These are phyloP conservation scores for Drosophila percnosoma DNA, from an alignment of 2,888 invertebrate genomes.

Conservation along the genomic window DNA sequence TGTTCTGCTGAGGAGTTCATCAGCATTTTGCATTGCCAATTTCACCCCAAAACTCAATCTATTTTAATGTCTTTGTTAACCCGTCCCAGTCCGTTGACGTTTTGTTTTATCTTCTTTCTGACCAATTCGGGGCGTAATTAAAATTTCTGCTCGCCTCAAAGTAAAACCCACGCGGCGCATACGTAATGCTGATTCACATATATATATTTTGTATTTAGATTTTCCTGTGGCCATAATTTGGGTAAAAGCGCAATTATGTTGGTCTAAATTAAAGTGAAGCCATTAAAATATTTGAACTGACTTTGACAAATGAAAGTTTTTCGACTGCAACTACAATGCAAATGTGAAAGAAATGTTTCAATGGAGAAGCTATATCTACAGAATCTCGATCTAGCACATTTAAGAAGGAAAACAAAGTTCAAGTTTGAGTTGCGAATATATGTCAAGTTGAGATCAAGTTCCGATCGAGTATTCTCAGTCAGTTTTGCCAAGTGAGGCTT, in stretches of 20 bases:
- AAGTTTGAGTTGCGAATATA: not conserved
- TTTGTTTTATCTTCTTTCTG: slow-evolving; percentile 5
- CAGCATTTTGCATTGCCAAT: slow-evolving; percentile 6
- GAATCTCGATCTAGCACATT: not conserved
- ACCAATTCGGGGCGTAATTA: slow-evolving; percentile 58
- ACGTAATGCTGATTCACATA: slow-evolving; percentile 45
- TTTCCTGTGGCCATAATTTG: slow-evolving; percentile 24
- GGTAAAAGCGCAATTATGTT: slow-evolving; percentile 68
- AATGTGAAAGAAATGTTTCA: not conserved
- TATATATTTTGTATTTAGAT: not conserved
- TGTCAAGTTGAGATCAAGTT: slow-evolving; percentile 3
- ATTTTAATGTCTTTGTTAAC: slow-evolving; percentile 56
- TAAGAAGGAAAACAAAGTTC: not conserved
- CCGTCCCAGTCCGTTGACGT: slow-evolving; percentile 21
- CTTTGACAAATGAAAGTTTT: slow-evolving; percentile 33
- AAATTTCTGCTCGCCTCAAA: slow-evolving; percentile 65
- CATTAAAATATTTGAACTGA: not conserved
- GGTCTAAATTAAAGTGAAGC: not conserved
- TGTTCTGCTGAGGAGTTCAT: slow-evolving; percentile 17
- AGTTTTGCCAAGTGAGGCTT: not conserved
- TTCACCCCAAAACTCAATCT: slow-evolving; percentile 18
- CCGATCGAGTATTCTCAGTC: not conserved
- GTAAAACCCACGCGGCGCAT: slow-evolving; percentile 44
- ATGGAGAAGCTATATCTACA: not conserved
- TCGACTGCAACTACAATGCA: not conserved